phyloP scores from a whole-genome alignment of 2,888 invertebrate species.

The Andrena bicolor region DNA sequence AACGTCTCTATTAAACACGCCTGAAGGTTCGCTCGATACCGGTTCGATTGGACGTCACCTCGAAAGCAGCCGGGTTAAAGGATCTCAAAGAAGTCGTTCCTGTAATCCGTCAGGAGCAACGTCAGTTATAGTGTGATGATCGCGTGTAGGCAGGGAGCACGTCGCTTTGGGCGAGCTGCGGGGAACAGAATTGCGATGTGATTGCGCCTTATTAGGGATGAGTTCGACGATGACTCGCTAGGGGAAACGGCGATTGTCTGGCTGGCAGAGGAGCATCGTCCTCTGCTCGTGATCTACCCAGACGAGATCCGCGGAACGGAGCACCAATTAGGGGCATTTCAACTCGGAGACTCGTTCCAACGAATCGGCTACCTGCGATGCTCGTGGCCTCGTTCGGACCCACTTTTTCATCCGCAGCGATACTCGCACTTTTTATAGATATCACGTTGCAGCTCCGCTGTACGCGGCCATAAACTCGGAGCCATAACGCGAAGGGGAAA shows the following conservation, averaged over 20 bases:
- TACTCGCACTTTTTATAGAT: neutral
- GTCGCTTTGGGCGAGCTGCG: slow-evolving; percentile 38
- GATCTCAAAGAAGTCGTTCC: slow-evolving; percentile 15
- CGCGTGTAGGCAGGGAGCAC: slow-evolving; percentile 48
- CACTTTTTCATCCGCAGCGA: slow-evolving; percentile 7
- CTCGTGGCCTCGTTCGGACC: slow-evolving; percentile 25
- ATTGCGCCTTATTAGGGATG: slow-evolving; percentile 79
- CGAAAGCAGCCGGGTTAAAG: slow-evolving; percentile 4
- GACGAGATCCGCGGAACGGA: slow-evolving; percentile 66
- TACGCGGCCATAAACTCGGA: neutral
- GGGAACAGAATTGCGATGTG: slow-evolving; percentile 72
- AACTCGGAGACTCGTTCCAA: slow-evolving; percentile 73
- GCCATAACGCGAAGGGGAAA: too few species aligned
- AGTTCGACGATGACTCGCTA: slow-evolving; percentile 64
- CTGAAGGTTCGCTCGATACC: slow-evolving; percentile 8
- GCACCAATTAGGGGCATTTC: slow-evolving; percentile 79
- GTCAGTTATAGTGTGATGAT: slow-evolving; percentile 28
- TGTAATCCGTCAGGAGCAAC: slow-evolving; percentile 12
- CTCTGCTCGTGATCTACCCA: slow-evolving; percentile 71
- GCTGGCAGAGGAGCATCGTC: slow-evolving; percentile 74
- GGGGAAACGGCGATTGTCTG: slow-evolving; percentile 72
- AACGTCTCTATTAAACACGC: slow-evolving; percentile 16
- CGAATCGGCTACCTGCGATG: slow-evolving; percentile 57
- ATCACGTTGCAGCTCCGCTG: neutral
- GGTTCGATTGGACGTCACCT: slow-evolving; percentile 31